Percentiles rank a stretch among this genome's conserved stretches.
Evolutionary conservation across 2,797 vertebrate genomes (phyloP).

Genomic region (Malacoctenus gilli): DNA sequence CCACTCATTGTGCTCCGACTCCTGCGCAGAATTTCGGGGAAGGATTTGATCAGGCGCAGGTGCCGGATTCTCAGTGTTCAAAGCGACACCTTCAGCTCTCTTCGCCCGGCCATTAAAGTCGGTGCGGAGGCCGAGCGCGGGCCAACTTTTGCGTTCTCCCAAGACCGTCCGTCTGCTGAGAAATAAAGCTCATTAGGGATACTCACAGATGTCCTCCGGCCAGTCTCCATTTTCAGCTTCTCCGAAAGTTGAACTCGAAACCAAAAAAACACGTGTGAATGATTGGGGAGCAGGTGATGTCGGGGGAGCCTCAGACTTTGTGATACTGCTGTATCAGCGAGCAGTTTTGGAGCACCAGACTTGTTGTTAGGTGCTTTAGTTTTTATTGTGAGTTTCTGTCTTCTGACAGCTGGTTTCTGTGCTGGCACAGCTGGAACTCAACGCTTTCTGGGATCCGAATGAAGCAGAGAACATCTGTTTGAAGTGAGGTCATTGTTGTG

Average conservation of each 20-base stretch:
- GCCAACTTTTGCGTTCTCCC: slow-evolving; percentile 77
- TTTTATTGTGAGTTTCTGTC: too few species aligned
- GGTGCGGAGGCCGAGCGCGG: slow-evolving; percentile 52
- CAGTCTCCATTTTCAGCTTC: slow-evolving; percentile 56
- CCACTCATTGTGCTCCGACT: slow-evolving; percentile 70
- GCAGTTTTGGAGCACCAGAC: too few species aligned
- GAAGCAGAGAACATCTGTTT: too few species aligned
- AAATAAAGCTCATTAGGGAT: slow-evolving; percentile 79
- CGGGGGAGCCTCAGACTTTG: slow-evolving; percentile 13
- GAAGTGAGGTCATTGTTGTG: too few species aligned
- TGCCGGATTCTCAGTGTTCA: slow-evolving; percentile 72
- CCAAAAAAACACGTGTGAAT: slow-evolving; percentile 58
- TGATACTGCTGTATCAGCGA: slow-evolving; percentile 19
- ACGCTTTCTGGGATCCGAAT: too few species aligned
- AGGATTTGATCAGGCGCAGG: slow-evolving; percentile 83
- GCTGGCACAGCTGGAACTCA: too few species aligned
- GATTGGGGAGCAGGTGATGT: slow-evolving; percentile 7
- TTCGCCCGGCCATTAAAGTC: slow-evolving; percentile 72
- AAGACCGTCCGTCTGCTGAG: slow-evolving; percentile 60
- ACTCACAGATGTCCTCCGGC: slow-evolving; percentile 71
- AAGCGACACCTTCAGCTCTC: slow-evolving; percentile 75
- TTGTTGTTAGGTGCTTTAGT: too few species aligned
- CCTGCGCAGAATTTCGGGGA: slow-evolving; percentile 76
- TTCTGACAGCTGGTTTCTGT: too few species aligned
- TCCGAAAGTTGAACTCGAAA: slow-evolving; percentile 61